These are phyloP conservation scores for Neuroscelio doddi DNA, from an alignment of 2,888 invertebrate species.

Conservation along the genomic window DNA sequence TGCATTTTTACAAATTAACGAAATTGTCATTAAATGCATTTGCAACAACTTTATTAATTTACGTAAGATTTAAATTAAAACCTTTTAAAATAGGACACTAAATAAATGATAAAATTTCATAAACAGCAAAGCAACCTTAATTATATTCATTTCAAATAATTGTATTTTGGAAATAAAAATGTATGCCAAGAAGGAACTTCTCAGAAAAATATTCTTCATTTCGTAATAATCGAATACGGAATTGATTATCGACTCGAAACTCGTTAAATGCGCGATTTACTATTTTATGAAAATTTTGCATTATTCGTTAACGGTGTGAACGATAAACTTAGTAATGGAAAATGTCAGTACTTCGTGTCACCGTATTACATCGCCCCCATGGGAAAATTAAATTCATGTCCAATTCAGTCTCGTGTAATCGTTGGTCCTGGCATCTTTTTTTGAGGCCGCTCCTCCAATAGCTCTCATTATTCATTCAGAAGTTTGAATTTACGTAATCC, in stretches of 20 bases:
- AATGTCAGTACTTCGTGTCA: slow-evolving; percentile 37
- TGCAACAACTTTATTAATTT: too few relatives aligned
- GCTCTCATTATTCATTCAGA: slow-evolving; percentile 29
- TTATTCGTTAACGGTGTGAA: slow-evolving; percentile 20
- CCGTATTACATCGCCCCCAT: slow-evolving; percentile 29
- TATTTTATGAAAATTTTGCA: slow-evolving; percentile 24
- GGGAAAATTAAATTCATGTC: slow-evolving; percentile 33
- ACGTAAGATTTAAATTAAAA: too few relatives aligned
- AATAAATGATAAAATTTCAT: too few relatives aligned
- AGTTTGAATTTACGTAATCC: slow-evolving; percentile 38
- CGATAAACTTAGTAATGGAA: slow-evolving; percentile 40
- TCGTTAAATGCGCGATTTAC: slow-evolving; percentile 22
- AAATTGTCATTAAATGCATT: too few relatives aligned
- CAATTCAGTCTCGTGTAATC: slow-evolving; percentile 29
- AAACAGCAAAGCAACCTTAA: too few relatives aligned
- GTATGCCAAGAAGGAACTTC: neutral
- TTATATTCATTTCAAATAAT: too few relatives aligned
- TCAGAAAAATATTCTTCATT: neutral
- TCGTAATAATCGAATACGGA: slow-evolving; percentile 10
- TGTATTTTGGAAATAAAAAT: neutral
- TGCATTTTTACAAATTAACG: too few relatives aligned
- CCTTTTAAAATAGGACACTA: too few relatives aligned
- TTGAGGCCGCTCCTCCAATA: slow-evolving; percentile 26
- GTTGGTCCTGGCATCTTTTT: slow-evolving; percentile 30
- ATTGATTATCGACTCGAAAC: slow-evolving; percentile 24